Conservation (phyloP, 1,140 invertebrate species). For the Pectinophora gossypiella region DNA sequence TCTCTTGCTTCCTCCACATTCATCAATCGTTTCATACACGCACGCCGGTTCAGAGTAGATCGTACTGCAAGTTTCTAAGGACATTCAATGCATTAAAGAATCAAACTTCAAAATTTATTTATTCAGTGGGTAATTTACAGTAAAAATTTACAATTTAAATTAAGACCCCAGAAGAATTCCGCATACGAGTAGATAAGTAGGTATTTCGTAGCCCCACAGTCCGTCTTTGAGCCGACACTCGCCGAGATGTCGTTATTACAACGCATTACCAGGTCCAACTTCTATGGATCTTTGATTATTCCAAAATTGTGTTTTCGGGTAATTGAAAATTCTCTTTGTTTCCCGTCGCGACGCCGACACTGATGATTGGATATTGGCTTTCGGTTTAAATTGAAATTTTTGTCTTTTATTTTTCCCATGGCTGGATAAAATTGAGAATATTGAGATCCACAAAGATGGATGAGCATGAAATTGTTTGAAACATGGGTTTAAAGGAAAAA, state of each 20-base stretch:
- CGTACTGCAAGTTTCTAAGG: too few species aligned
- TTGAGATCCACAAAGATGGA: background rate
- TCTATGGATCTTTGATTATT: conserved; percentile 5
- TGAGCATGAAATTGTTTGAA: conserved; percentile 1
- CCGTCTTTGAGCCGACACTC: background rate
- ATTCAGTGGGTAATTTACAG: background rate
- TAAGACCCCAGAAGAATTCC: background rate
- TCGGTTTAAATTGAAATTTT: conserved; percentile 2
- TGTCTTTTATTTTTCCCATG: background rate
- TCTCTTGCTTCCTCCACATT: too few species aligned
- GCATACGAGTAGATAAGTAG: background rate
- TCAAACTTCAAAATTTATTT: background rate
- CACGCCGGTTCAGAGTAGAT: too few species aligned
- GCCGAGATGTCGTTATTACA: background rate
- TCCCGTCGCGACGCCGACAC: background rate
- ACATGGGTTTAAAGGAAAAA: too few species aligned
- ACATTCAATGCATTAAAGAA: background rate
- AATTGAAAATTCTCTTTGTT: conserved; percentile 15
- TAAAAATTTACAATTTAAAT: background rate
- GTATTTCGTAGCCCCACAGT: background rate
- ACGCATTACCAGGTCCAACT: background rate
- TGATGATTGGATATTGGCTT: conserved; percentile 2
- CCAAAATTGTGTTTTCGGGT: conserved; percentile 10
- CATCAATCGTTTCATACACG: too few species aligned
- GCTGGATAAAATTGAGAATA: background rate